These are phyloP conservation scores for Yponomeuta plumbellus DNA, from an alignment of 2,888 invertebrate genomes.

Conservation along the genomic window DNA sequence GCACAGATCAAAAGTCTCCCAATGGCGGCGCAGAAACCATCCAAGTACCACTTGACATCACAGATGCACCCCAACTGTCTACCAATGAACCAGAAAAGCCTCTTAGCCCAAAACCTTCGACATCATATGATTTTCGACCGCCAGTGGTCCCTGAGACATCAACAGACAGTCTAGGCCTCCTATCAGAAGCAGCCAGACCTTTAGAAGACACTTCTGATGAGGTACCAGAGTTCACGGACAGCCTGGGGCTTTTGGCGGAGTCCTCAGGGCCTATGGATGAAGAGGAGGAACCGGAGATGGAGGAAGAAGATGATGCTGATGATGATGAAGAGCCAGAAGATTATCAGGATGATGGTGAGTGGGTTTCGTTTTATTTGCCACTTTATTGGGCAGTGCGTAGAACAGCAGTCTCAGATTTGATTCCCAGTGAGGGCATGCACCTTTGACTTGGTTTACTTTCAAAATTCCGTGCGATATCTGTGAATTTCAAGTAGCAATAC, in stretches of 20 bases:
- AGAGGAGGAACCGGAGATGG: conserved; percentile 44
- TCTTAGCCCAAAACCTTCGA: background rate
- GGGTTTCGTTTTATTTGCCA: conserved; percentile 5
- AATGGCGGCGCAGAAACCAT: background rate
- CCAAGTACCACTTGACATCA: background rate
- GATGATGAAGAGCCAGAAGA: conserved; percentile 37
- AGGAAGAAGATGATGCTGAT: conserved; percentile 46
- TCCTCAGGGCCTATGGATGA: conserved; percentile 51
- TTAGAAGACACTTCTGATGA: background rate
- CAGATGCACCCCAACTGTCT: background rate
- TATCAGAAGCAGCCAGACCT: background rate
- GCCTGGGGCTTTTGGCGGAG: conserved; percentile 60
- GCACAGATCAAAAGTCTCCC: too few relatives aligned
- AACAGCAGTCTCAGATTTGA: too few relatives aligned
- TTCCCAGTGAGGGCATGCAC: too few relatives aligned
- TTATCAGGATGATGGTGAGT: conserved; percentile 44
- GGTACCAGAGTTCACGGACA: conserved; percentile 44
- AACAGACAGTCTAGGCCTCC: background rate
- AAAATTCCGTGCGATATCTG: too few relatives aligned
- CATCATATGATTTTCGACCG: background rate
- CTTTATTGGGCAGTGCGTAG: too few relatives aligned
- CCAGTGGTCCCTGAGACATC: background rate
- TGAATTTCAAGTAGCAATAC: too few relatives aligned
- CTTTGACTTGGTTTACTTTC: too few relatives aligned
- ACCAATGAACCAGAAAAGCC: too few relatives aligned